These are phyloP conservation scores for Drosophila sucinea DNA, from an alignment of 1,140 invertebrate species.

Conservation along the genomic window DNA sequence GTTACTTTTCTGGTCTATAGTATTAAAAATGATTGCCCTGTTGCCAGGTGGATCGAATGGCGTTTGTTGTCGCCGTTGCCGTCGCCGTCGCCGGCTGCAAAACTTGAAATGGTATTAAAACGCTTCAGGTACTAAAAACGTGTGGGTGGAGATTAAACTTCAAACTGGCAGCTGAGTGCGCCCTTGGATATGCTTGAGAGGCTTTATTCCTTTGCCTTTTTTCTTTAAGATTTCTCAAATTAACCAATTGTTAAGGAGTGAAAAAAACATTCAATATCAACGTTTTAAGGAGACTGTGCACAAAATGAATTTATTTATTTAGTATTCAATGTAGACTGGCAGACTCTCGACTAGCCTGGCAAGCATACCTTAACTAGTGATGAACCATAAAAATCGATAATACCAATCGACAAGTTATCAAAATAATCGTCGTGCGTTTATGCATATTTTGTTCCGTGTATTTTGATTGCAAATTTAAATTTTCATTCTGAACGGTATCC, in stretches of 20 bases:
- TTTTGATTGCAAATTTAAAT: too few relatives aligned
- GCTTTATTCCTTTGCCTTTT: not conserved
- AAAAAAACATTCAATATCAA: not conserved
- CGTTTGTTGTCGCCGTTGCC: constrained; percentile 5
- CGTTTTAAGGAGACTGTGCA: too few relatives aligned
- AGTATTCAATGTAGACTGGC: too few relatives aligned
- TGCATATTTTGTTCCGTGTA: too few relatives aligned
- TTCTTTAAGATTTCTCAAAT: constrained; percentile 2
- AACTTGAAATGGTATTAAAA: constrained; percentile 12
- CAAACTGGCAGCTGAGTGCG: constrained; percentile 1
- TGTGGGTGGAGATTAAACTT: constrained; percentile 9
- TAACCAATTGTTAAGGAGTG: not conserved
- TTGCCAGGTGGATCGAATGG: constrained; percentile 28
- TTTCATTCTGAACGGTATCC: too few relatives aligned
- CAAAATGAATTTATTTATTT: too few relatives aligned
- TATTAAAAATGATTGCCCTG: constrained; percentile 39
- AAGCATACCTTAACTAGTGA: too few relatives aligned
- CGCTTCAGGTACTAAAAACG: constrained; percentile 8
- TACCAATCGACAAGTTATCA: too few relatives aligned
- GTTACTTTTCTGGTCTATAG: constrained; percentile 14
- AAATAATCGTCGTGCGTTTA: too few relatives aligned
- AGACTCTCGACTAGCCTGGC: too few relatives aligned
- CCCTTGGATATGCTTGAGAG: not conserved
- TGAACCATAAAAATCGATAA: too few relatives aligned
- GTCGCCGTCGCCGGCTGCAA: not conserved